Percentiles rank a stretch among this genome's conserved stretches.
phyloP scores from a whole-genome alignment of 2,113 vertebrate genomes.

The Calidris pygmaea region DNA sequence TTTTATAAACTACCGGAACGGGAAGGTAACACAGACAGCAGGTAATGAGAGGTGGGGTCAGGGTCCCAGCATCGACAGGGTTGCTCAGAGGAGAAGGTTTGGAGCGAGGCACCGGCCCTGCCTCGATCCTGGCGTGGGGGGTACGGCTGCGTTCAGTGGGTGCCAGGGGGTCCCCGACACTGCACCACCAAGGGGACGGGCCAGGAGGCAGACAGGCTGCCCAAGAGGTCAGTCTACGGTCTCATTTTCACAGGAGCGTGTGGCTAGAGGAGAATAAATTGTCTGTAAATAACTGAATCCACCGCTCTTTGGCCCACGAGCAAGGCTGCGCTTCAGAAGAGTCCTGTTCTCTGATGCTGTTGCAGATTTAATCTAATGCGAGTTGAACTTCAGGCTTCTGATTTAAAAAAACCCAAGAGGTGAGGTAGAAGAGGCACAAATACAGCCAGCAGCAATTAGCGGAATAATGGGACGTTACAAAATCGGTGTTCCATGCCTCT shows the following conservation, averaged over 20 bases:
- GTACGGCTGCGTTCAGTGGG: accelerated
- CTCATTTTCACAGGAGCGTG: neutral
- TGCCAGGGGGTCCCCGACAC: accelerated
- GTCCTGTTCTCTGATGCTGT: neutral
- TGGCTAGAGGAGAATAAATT: neutral
- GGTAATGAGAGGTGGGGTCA: neutral
- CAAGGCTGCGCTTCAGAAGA: neutral
- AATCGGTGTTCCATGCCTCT: neutral
- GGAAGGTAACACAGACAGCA: neutral
- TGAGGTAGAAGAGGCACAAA: slow-evolving; percentile 42
- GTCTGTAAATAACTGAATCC: neutral
- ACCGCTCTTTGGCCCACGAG: neutral
- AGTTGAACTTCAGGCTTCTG: neutral
- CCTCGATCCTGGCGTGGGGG: accelerated
- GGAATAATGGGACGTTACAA: neutral
- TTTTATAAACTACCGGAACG: neutral
- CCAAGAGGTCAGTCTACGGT: accelerated
- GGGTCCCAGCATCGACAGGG: neutral
- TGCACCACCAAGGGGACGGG: accelerated
- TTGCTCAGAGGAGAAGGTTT: neutral
- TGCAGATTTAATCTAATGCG: neutral
- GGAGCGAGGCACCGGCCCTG: neutral
- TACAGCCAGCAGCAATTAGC: neutral
- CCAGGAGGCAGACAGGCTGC: neutral
- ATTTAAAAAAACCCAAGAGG: neutral